phyloP scores from a whole-genome alignment of 2,888 invertebrate species.

The Entomobrya multifasciata region DNA sequence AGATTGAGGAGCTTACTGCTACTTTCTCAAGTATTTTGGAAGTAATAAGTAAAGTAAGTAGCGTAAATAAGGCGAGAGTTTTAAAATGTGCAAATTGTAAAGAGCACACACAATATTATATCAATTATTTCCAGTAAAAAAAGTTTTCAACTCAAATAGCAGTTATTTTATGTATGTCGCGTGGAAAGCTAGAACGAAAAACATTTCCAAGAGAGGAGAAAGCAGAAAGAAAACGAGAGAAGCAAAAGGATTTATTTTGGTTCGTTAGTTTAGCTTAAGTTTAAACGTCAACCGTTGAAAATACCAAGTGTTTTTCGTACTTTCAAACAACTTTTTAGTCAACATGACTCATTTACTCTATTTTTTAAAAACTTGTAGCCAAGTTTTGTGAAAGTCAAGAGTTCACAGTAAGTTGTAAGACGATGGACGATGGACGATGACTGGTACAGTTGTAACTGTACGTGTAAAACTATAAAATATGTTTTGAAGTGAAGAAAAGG shows the following conservation, averaged over 20 bases:
- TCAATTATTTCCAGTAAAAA: conserved; percentile 33
- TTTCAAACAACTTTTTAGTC: conserved; percentile 1
- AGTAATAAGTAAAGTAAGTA: not conserved
- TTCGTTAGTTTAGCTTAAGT: not conserved
- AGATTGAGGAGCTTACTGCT: not conserved
- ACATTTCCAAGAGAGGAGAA: not conserved
- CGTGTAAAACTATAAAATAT: too few relatives aligned
- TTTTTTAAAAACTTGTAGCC: not conserved
- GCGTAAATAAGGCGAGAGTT: conserved; percentile 16
- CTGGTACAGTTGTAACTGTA: too few relatives aligned
- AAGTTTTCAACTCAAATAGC: conserved; percentile 7
- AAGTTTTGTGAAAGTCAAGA: too few relatives aligned
- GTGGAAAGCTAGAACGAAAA: not conserved
- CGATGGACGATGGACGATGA: not conserved
- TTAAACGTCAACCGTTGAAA: conserved; percentile 3
- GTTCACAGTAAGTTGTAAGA: not conserved
- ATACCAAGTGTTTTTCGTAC: not conserved
- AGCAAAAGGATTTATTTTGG: conserved; percentile 23
- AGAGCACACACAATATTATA: conserved; percentile 32
- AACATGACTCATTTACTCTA: conserved; percentile 28
- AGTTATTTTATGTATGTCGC: not conserved
- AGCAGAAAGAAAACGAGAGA: too few relatives aligned
- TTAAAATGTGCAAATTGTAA: conserved; percentile 33
- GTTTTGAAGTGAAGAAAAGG: not conserved
- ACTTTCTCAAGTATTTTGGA: not conserved